phyloP scores from a whole-genome alignment of 2,113 vertebrate species.

The Propithecus coquereli region DNA sequence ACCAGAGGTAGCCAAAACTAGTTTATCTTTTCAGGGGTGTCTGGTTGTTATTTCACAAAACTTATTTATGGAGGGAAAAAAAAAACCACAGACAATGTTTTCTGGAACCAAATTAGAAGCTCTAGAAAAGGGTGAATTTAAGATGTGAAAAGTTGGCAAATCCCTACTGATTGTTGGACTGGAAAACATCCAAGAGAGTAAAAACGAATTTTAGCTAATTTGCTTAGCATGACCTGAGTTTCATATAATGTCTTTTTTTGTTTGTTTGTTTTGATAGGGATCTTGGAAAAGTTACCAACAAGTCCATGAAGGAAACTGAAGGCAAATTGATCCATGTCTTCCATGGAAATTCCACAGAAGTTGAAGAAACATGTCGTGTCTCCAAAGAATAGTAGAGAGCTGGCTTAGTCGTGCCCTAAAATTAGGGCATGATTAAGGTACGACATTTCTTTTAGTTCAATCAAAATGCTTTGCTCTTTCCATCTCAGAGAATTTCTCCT shows the following conservation, averaged over 20 bases:
- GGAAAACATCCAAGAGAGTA: not conserved
- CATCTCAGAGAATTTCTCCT: not conserved
- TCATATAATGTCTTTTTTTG: not conserved
- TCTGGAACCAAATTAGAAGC: not conserved
- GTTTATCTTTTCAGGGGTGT: not conserved
- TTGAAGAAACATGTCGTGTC: constrained; percentile 15
- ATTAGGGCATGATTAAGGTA: constrained; percentile 67
- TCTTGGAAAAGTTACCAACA: constrained; percentile 40
- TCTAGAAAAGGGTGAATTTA: not conserved
- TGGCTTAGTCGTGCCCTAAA: constrained; percentile 31
- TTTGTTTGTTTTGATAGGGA: constrained; percentile 69
- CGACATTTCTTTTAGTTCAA: constrained; percentile 43
- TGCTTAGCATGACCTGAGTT: constrained; percentile 9
- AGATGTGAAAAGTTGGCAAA: not conserved
- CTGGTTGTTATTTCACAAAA: not conserved
- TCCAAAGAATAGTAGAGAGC: constrained; percentile 63
- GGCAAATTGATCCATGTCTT: constrained; percentile 36
- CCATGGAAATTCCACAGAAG: not conserved
- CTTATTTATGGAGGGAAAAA: not conserved
- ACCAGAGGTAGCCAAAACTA: not conserved
- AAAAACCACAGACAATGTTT: not conserved
- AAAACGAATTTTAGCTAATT: constrained; percentile 30
- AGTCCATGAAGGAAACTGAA: constrained; percentile 35
- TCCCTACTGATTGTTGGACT: not conserved
- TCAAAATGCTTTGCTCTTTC: constrained; percentile 44